phyloP scores from a whole-genome alignment of 92 coral and sea anemone species.

The Epizoanthus stellaris region DNA sequence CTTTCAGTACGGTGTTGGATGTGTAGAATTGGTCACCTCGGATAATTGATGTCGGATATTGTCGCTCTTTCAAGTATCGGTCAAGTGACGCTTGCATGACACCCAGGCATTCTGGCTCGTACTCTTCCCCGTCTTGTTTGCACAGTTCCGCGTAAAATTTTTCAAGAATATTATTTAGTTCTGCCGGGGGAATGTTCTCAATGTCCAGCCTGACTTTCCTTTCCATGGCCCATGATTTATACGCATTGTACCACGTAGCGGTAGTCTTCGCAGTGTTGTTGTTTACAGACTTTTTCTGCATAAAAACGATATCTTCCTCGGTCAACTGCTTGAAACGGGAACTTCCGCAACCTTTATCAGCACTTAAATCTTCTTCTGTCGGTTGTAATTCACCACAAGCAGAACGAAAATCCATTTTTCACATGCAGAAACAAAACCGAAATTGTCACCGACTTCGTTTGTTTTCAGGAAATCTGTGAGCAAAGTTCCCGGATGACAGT shows the following conservation, averaged over 20 bases:
- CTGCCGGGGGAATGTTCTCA: constrained; percentile 31
- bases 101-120: constrained; percentile 41
- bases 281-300: not conserved
- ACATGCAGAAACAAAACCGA: too few relatives aligned
- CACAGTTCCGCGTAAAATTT: constrained; percentile 33
- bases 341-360: not conserved
- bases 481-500: too few relatives aligned
- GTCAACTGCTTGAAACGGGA: not conserved
- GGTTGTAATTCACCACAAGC: too few relatives aligned
- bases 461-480: too few relatives aligned
- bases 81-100: constrained; percentile 31
- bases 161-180: constrained; percentile 22
- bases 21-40: constrained; percentile 22
- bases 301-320: not conserved
- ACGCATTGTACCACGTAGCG: constrained; percentile 21
- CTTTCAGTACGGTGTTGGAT: constrained; percentile 24
- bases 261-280: constrained; percentile 19
- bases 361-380: too few relatives aligned
- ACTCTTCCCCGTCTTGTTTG: constrained; percentile 36
- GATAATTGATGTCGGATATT: constrained; percentile 10
- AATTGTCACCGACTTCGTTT: too few relatives aligned
- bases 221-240: constrained; percentile 19
- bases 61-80: constrained; percentile 13
- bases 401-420: too few relatives aligned
- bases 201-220: constrained; percentile 16